Evolutionary conservation across 2,888 invertebrate genomes (phyloP).

Genomic region (Eledona agricola): DNA sequence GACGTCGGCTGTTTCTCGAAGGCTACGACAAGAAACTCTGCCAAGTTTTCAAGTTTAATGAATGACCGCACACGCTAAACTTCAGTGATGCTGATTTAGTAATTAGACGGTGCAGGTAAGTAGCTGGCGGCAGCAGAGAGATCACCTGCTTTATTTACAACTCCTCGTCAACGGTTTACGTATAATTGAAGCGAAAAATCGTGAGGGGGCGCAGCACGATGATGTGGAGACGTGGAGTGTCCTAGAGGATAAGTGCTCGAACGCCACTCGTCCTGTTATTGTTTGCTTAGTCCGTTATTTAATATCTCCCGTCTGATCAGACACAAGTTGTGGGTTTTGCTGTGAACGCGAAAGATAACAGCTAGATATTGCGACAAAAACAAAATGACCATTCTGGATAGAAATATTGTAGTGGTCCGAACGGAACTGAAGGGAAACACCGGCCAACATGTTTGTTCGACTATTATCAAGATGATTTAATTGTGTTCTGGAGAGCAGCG

Average conservation of each 20-base stretch:
- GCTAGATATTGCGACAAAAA: slow-evolving; percentile 43
- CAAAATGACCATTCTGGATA: slow-evolving; percentile 39
- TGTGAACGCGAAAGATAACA: slow-evolving; percentile 46
- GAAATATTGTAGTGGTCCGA: slow-evolving; percentile 37
- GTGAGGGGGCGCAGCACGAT: no score
- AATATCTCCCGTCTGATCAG: slow-evolving; percentile 47
- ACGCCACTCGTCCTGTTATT: slow-evolving; percentile 39
- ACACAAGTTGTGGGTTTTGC: slow-evolving; percentile 43
- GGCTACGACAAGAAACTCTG: slow-evolving; percentile 38
- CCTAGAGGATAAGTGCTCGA: slow-evolving; percentile 30
- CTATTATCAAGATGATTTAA: slow-evolving; percentile 38
- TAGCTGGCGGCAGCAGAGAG: slow-evolving; percentile 40
- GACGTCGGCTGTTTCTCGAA: slow-evolving; percentile 31
- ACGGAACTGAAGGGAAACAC: slow-evolving; percentile 35
- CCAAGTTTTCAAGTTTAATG: slow-evolving; percentile 61
- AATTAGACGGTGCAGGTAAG: slow-evolving; percentile 60
- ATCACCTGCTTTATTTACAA: slow-evolving; percentile 35
- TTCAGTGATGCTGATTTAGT: slow-evolving; percentile 62
- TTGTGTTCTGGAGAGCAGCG: slow-evolving; percentile 17
- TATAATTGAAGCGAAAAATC: slow-evolving; percentile 12
- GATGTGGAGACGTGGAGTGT: no score
- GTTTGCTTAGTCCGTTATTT: slow-evolving; percentile 48
- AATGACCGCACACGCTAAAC: slow-evolving; percentile 62
- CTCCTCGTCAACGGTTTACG: background rate
- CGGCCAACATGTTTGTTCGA: slow-evolving; percentile 31